phyloP scores from a whole-genome alignment of 2,113 vertebrate species.

The Paramisgurnus dabryanus region DNA sequence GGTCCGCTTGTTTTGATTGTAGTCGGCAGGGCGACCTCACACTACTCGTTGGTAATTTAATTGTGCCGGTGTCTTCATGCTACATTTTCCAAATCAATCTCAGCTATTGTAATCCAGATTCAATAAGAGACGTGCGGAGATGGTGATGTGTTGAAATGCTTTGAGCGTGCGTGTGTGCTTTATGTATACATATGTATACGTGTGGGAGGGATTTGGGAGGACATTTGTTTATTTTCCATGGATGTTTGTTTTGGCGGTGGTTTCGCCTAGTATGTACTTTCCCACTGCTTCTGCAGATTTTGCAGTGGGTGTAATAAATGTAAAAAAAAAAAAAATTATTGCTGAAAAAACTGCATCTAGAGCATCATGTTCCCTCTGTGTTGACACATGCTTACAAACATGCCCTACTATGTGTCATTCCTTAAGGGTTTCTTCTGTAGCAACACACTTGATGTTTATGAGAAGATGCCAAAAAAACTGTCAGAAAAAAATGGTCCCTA shows the following conservation, averaged over 20 bases:
- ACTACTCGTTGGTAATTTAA: conserved; percentile 49
- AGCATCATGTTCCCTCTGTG: background rate
- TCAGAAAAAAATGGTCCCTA: no score
- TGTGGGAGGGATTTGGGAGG: conserved; percentile 13
- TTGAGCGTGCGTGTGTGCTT: conserved; percentile 21
- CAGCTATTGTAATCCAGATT: conserved; percentile 41
- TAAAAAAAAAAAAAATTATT: conserved; percentile 8
- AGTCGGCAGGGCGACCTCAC: conserved; percentile 21
- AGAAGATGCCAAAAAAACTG: background rate
- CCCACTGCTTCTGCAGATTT: background rate
- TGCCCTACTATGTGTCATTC: conserved; percentile 7
- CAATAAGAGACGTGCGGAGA: conserved; percentile 39
- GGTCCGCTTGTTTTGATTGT: conserved; percentile 45
- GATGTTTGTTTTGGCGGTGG: conserved; percentile 21
- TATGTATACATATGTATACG: background rate
- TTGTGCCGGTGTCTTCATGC: conserved; percentile 42
- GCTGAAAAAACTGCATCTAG: background rate
- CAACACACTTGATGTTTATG: conserved; percentile 5
- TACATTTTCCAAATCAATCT: conserved; percentile 43
- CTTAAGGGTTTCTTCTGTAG: background rate
- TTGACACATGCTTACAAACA: background rate
- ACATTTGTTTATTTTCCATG: conserved; percentile 26
- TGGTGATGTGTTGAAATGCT: background rate
- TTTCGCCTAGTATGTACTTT: background rate
- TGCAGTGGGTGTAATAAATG: conserved; percentile 9